phyloP scores from a whole-genome alignment of 1,140 invertebrate species.

The Coptotermes formosanus region DNA sequence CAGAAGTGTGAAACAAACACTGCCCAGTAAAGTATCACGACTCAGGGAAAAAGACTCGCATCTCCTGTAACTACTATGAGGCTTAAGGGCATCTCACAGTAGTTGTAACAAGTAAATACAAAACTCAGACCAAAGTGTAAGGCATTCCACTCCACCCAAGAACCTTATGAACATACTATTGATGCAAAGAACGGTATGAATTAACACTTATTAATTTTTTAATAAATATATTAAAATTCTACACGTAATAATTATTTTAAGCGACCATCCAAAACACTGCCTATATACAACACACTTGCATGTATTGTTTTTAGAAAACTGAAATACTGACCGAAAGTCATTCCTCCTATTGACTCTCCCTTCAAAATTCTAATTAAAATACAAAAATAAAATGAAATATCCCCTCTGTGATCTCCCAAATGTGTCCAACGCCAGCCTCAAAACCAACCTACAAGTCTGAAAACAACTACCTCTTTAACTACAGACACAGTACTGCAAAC shows the following conservation, averaged over 20 bases:
- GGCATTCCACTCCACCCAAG: neutral
- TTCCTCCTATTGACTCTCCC: neutral
- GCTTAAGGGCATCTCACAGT: no score
- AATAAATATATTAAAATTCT: conserved; percentile 19
- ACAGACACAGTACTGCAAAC: neutral
- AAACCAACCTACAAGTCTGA: neutral
- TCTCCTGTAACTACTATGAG: no score
- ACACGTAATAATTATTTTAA: neutral
- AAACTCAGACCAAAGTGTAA: neutral
- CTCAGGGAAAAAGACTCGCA: no score
- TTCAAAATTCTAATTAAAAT: conserved; percentile 6
- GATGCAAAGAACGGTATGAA: neutral
- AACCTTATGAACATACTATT: neutral
- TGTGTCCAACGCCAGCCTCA: neutral
- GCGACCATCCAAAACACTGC: neutral
- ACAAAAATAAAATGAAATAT: neutral
- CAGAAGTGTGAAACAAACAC: no score
- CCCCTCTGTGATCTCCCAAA: neutral
- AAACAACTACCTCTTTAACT: neutral
- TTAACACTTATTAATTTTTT: conserved; percentile 11
- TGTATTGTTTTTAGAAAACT: neutral
- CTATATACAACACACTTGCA: neutral
- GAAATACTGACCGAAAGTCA: conserved; percentile 16
- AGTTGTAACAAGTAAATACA: no score
- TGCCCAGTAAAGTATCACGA: no score